phyloP scores from a whole-genome alignment of 92 coral and sea anemone species.

The Muricea muricata region DNA sequence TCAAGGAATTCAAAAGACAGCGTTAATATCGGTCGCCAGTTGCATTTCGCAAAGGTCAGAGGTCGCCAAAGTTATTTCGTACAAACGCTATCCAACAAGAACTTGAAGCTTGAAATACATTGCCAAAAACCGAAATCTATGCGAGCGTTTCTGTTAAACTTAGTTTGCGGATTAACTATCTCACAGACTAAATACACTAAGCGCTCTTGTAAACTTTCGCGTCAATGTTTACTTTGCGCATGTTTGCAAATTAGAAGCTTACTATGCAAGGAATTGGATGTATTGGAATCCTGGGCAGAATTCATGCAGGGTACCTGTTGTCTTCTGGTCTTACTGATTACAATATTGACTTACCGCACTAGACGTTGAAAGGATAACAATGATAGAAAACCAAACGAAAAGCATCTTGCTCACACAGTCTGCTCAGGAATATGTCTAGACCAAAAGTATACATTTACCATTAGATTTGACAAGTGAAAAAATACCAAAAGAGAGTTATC shows the following conservation, averaged over 20 bases:
- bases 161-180: background rate
- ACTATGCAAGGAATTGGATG: background rate
- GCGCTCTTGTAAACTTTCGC: background rate
- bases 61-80: background rate
- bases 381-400: slow-evolving; percentile 25
- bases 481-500: too few species aligned
- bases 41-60: background rate
- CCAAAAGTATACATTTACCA: background rate
- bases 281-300: slow-evolving; percentile 9
- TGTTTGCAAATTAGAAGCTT: background rate
- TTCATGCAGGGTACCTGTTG: slow-evolving; percentile 22
- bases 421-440: background rate
- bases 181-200: too few species aligned
- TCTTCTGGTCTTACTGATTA: slow-evolving; percentile 41
- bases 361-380: slow-evolving; percentile 24
- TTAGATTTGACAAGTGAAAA: too few species aligned
- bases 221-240: background rate
- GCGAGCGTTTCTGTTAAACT: background rate
- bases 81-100: background rate
- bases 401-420: slow-evolving; percentile 4
- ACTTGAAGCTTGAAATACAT: background rate
- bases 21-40: background rate
- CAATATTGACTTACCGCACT: slow-evolving; percentile 44
- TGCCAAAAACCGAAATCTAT: background rate
- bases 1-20: background rate